These are phyloP conservation scores for Papilio polytes DNA, from an alignment of 1,140 invertebrate genomes.

Conservation along the genomic window DNA sequence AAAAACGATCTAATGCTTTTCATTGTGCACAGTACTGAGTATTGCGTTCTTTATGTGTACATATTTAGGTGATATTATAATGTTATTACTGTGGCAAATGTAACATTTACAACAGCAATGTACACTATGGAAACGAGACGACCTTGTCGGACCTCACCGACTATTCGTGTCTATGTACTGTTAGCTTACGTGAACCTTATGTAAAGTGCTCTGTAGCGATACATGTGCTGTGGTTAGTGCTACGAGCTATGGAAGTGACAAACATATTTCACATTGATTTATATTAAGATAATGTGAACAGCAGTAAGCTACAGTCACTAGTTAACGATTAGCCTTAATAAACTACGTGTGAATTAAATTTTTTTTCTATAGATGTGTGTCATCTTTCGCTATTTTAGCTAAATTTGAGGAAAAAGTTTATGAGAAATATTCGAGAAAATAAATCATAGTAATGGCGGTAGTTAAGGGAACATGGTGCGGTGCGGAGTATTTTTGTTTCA, in stretches of 20 bases:
- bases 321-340: neutral
- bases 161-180: neutral
- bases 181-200: neutral
- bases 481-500: conserved; percentile 25
- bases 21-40: neutral
- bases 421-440: conserved; percentile 3
- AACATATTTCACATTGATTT: neutral
- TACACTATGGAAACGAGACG: neutral
- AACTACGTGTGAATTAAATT: neutral
- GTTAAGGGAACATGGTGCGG: conserved; percentile 24
- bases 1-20: neutral
- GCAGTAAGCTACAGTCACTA: too few relatives aligned
- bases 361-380: neutral
- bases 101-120: neutral
- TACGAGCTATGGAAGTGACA: neutral
- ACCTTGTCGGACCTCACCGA: neutral
- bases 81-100: neutral
- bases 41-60: neutral
- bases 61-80: neutral
- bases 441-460: conserved; percentile 21
- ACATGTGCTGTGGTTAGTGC: neutral
- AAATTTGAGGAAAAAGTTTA: conserved; percentile 5
- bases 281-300: too few relatives aligned
- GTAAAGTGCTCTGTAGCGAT: neutral
- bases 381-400: neutral